These are phyloP conservation scores for Zeus faber DNA, from an alignment of 2,113 vertebrate species.

Conservation along the genomic window DNA sequence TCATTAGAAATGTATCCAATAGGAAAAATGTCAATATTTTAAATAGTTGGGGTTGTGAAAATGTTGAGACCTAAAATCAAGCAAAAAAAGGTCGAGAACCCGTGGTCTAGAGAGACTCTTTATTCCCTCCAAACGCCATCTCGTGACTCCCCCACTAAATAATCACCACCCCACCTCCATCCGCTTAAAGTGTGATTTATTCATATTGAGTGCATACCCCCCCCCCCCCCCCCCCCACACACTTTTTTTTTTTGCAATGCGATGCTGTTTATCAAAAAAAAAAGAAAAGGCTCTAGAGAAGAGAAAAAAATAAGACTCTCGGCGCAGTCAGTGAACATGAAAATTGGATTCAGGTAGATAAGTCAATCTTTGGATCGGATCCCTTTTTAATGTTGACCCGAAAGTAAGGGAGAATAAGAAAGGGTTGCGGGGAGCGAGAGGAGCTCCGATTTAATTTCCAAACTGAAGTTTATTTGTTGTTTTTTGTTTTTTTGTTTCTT, in stretches of 20 bases:
- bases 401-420: constrained; percentile 36
- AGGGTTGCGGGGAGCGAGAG: constrained; percentile 17
- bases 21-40: no score
- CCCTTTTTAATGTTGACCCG: constrained; percentile 69
- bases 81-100: no score
- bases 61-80: no score
- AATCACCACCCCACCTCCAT: no score
- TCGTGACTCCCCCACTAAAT: no score
- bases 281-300: constrained; percentile 70
- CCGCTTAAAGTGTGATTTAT: constrained; percentile 63
- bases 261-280: constrained; percentile 75
- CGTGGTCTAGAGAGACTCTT: no score
- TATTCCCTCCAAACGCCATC: no score
- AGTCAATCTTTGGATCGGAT: constrained; percentile 73
- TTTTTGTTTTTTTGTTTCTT: not conserved
- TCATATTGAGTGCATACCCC: constrained; percentile 54
- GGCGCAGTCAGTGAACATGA: constrained; percentile 77
- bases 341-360: constrained; percentile 80
- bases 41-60: no score
- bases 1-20: no score
- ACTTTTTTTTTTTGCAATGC: constrained; percentile 47
- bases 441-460: constrained; percentile 32
- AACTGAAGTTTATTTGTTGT: constrained; percentile 37
- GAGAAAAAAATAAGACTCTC: no score
- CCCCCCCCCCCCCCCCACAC: no score